Base-by-base conservation (phyloP, 2,888 invertebrate species). In the Seira sanloemensis region DNA sequence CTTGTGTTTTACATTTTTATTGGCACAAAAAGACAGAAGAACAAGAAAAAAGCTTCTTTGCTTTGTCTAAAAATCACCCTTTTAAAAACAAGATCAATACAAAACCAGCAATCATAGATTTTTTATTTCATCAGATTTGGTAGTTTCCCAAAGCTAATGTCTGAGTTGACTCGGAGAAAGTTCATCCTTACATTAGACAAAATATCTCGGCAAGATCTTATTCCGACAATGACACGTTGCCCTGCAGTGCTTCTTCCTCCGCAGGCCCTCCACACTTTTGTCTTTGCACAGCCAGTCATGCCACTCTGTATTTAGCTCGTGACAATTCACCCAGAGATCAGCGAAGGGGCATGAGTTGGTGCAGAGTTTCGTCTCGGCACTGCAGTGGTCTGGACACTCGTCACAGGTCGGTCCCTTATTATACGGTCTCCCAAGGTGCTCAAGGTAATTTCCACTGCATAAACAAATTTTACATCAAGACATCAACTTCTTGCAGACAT, bases 171-270 rank as follows among this genome's bases (percentile, higher is more conserved):
- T n/a, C n/a, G n/a, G n/a, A n/a, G n/a, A n/a, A n/a, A n/a, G n/a
- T n/a, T n/a, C n/a, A n/a, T n/a, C 4, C 58, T 58, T 58, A 58
- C 58, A 58, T n/a, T 18, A 58, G 58, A 68, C 16, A 23, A 37
- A 67, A 25, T 80, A 89, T 73, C 82, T 86, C 46, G 88, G 85
- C 84, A 90, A 65, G 90, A 94, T 93, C 91, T 93, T 93, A 88
- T 92, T 92, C 71, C 92, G 92, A 90, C 96, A 96, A 72, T 91
- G 91, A 91, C 96, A 96, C 2, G 96, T 96, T 0, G 96, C 96
- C 85, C 93, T 93, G 91, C 96, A 96, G 89, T 92, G 92, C 27
- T 91, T 90, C 85, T 91, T 91, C 68, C 92, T 90, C 72, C 93
- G 91, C 4, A 93, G 92, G 46, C 94, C 94, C 86, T 93, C 92